Evolutionary conservation across 2,113 vertebrate species (phyloP).

Genomic region (Centropus bengalensis): DNA sequence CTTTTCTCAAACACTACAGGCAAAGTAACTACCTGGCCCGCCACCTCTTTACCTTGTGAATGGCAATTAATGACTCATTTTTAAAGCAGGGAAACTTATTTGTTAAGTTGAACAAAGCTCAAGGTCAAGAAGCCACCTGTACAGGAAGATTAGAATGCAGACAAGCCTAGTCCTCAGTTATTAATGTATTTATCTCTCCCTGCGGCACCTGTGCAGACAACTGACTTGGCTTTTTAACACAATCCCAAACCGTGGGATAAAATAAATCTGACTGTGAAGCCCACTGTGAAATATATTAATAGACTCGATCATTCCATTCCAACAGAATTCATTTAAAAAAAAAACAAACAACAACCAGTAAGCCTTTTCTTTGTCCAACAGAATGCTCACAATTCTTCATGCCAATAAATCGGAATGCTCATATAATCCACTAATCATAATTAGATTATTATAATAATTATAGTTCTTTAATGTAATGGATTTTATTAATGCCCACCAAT

Average conservation of each 20-base stretch:
- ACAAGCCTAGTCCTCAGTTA: not conserved
- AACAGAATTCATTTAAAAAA: not conserved
- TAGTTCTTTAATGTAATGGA: not conserved
- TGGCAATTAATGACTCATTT: not conserved
- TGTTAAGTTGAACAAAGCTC: slow-evolving; percentile 8
- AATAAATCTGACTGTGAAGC: not conserved
- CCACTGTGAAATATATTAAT: not conserved
- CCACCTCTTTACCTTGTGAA: not conserved
- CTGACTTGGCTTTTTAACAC: not conserved
- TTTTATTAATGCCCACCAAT: not conserved
- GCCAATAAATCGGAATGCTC: not conserved
- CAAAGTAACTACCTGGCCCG: not conserved
- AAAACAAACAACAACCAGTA: not conserved
- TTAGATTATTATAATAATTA: not conserved
- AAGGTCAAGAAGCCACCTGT: not conserved
- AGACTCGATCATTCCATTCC: not conserved
- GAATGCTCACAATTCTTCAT: not conserved
- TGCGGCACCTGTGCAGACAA: not conserved
- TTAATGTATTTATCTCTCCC: not conserved
- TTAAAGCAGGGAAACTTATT: not conserved
- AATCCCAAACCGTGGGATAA: not conserved
- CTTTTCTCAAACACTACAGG: not conserved
- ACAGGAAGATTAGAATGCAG: not conserved
- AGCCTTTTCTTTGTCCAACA: not conserved
- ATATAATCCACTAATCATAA: not conserved